phyloP scores from a whole-genome alignment of 2,113 vertebrate genomes.

The Athene cunicularia region DNA sequence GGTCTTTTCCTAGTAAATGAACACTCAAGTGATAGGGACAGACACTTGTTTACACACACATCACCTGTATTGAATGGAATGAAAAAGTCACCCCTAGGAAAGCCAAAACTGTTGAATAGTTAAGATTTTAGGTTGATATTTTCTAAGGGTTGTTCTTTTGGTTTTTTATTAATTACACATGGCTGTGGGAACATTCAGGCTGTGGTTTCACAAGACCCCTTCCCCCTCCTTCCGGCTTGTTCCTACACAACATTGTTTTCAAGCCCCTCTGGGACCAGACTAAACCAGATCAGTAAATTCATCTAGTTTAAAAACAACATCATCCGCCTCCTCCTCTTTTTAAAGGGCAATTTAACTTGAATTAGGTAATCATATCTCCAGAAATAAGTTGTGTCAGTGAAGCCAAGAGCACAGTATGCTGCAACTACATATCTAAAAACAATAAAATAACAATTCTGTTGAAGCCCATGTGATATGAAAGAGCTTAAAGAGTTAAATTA shows the following conservation, averaged over 20 bases:
- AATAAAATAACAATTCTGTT: background rate
- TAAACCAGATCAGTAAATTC: background rate
- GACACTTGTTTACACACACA: rapidly evolving
- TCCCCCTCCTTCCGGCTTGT: background rate
- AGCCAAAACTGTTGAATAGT: background rate
- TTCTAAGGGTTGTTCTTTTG: background rate
- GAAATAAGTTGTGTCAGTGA: background rate
- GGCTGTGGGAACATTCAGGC: background rate
- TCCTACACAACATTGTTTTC: background rate
- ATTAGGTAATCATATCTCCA: background rate
- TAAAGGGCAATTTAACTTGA: background rate
- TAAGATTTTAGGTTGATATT: background rate
- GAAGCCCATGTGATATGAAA: background rate
- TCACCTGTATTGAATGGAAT: background rate
- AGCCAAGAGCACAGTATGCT: background rate
- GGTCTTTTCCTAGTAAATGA: background rate
- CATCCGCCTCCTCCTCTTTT: background rate
- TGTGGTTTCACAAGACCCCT: background rate
- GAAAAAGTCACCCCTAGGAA: background rate
- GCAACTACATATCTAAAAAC: background rate
- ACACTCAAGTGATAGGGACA: background rate
- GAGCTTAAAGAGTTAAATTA: background rate
- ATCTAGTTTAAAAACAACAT: background rate
- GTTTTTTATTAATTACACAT: rapidly evolving
- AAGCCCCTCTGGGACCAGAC: background rate